Conservation (phyloP, 2,888 invertebrate genomes). For the Drosophila engyochracea region DNA sequence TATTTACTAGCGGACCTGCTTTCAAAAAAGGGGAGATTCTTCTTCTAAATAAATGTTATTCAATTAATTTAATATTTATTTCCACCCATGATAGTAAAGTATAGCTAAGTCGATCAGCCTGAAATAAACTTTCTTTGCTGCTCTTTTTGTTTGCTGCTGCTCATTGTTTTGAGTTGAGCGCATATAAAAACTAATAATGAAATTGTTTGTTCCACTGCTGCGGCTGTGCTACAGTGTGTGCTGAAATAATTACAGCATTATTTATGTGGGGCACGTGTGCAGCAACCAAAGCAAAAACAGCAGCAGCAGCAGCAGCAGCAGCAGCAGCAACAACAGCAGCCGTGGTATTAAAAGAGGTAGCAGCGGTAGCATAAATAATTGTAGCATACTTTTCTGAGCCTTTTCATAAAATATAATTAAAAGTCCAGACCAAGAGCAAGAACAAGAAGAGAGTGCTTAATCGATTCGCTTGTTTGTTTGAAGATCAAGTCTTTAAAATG, state of each 20-base stretch:
- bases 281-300: constrained; percentile 8
- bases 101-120: neutral
- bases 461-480: constrained; percentile 18
- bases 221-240: constrained; percentile 17
- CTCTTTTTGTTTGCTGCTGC: constrained; percentile 10
- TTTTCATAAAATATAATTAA: constrained; percentile 60
- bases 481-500: constrained; percentile 31
- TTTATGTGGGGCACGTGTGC: constrained; percentile 73
- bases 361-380: constrained; percentile 27
- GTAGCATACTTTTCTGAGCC: constrained; percentile 60
- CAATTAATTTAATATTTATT: neutral
- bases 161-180: constrained; percentile 32
- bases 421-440: constrained; percentile 14
- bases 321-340: neutral
- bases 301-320: neutral
- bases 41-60: neutral
- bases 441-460: constrained; percentile 21
- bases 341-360: constrained; percentile 6
- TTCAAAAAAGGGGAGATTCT: neutral
- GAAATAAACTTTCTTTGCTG: no score
- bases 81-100: neutral
- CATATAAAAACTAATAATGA: constrained; percentile 70
- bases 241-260: constrained; percentile 76
- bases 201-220: constrained; percentile 65
- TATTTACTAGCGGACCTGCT: neutral